These are phyloP conservation scores for Tenebrio molitor DNA, from an alignment of 1,140 invertebrate species.

Conservation along the genomic window DNA sequence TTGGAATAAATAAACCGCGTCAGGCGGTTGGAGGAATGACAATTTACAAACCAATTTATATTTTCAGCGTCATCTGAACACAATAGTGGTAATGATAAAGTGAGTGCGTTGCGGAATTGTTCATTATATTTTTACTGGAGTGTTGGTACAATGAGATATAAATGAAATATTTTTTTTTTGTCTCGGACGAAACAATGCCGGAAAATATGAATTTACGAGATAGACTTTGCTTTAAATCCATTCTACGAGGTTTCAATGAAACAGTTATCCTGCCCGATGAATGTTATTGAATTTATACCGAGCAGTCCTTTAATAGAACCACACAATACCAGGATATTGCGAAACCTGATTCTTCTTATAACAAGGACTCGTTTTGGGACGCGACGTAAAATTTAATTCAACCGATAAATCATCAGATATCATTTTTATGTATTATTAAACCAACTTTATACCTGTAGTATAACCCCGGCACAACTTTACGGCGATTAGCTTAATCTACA, in stretches of 20 bases:
- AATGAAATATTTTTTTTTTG: constrained; percentile 48
- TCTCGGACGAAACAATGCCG: constrained; percentile 20
- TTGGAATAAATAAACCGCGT: constrained; percentile 35
- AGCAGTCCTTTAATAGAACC: too few relatives aligned
- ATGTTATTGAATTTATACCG: constrained; percentile 32
- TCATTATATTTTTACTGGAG: constrained; percentile 59
- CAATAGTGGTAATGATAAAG: constrained; percentile 59
- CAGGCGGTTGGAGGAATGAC: constrained; percentile 51
- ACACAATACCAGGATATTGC: too few relatives aligned
- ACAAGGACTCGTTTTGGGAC: too few relatives aligned
- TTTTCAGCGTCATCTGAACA: constrained; percentile 56
- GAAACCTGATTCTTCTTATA: too few relatives aligned
- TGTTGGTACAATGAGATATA: constrained; percentile 58
- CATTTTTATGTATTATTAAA: too few relatives aligned
- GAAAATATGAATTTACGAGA: constrained; percentile 38
- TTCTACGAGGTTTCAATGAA: constrained; percentile 12
- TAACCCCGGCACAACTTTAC: too few relatives aligned
- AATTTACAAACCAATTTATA: constrained; percentile 61
- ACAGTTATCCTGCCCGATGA: constrained; percentile 15
- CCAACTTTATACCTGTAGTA: too few relatives aligned
- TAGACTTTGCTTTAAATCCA: constrained; percentile 31
- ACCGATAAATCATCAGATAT: too few relatives aligned
- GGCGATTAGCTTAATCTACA: too few relatives aligned
- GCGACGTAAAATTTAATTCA: too few relatives aligned
- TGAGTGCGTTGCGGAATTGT: constrained; percentile 54